A percentile compares a stretch with the other conserved stretches of the same genome.
Conservation (phyloP, 2,888 invertebrate species). For the Plebejus argus region DNA sequence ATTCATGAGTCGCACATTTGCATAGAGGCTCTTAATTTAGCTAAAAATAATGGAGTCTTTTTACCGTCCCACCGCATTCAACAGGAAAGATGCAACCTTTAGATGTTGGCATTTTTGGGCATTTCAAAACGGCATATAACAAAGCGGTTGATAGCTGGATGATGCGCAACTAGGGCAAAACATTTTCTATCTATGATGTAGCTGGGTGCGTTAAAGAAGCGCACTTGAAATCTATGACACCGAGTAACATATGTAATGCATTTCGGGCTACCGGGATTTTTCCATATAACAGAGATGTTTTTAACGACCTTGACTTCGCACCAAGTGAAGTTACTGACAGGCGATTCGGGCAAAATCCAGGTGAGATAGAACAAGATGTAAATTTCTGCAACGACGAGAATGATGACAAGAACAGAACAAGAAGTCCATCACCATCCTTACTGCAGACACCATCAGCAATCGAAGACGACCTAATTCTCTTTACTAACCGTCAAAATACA, state of each 20-base stretch:
- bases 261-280: slow-evolving; percentile 53
- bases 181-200: slow-evolving; percentile 59
- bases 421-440: neutral
- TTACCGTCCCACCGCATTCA: slow-evolving; percentile 48
- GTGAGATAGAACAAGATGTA: neutral
- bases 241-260: slow-evolving; percentile 49
- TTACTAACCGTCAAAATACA: too few species aligned
- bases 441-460: too few species aligned
- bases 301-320: slow-evolving; percentile 49
- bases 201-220: slow-evolving; percentile 52
- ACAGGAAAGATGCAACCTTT: slow-evolving; percentile 56
- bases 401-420: neutral
- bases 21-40: too few species aligned
- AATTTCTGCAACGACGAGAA: slow-evolving; percentile 1
- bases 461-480: too few species aligned
- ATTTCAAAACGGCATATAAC: slow-evolving; percentile 40
- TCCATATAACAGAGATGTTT: slow-evolving; percentile 50
- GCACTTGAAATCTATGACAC: slow-evolving; percentile 40
- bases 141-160: slow-evolving; percentile 50
- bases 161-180: slow-evolving; percentile 54
- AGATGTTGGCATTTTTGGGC: slow-evolving; percentile 8
- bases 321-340: slow-evolving; percentile 46
- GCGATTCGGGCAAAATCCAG: neutral
- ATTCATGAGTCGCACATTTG: too few species aligned
- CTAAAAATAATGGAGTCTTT: too few species aligned